Percentiles rank a stretch among this genome's conserved stretches.
phyloP scores from a whole-genome alignment of 2,797 vertebrate genomes.

The Sebastes oblongus region DNA sequence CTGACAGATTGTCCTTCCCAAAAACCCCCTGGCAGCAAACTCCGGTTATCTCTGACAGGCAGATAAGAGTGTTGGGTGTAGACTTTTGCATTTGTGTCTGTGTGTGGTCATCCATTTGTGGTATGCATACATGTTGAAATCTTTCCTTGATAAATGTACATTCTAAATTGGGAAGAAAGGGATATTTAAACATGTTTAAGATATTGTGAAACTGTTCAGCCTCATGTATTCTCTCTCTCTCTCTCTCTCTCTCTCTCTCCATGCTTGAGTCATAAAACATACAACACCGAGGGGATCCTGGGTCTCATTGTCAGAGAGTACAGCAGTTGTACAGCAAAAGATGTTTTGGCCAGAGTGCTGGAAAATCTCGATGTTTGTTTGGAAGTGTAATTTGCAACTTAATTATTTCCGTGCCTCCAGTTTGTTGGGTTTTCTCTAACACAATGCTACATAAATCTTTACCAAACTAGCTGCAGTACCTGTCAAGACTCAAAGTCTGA shows the following conservation, averaged over 20 bases:
- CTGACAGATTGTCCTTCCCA: slow-evolving; percentile 54
- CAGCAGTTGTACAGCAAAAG: slow-evolving; percentile 50
- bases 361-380: slow-evolving; percentile 72
- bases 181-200: neutral
- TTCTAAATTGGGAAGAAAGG: neutral
- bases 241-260: neutral
- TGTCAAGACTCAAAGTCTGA: slow-evolving; percentile 13
- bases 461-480: slow-evolving; percentile 11
- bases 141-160: slow-evolving; percentile 8
- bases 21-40: slow-evolving; percentile 38
- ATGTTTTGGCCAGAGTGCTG: slow-evolving; percentile 52
- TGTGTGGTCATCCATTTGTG: slow-evolving; percentile 12
- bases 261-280: slow-evolving; percentile 49
- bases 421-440: slow-evolving; percentile 35
- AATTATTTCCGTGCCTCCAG: slow-evolving; percentile 60
- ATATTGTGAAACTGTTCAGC: slow-evolving; percentile 30
- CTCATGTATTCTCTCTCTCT: slow-evolving; percentile 1
- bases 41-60: slow-evolving; percentile 31
- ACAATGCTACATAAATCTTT: slow-evolving; percentile 21
- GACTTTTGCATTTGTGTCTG: slow-evolving; percentile 8
- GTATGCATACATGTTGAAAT: slow-evolving; percentile 10
- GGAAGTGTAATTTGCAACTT: slow-evolving; percentile 52
- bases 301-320: slow-evolving; percentile 53
- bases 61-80: slow-evolving; percentile 4
- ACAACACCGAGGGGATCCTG: slow-evolving; percentile 40